phyloP scores from a whole-genome alignment of 2,888 invertebrate genomes.

The Ennomos fuscantarius region DNA sequence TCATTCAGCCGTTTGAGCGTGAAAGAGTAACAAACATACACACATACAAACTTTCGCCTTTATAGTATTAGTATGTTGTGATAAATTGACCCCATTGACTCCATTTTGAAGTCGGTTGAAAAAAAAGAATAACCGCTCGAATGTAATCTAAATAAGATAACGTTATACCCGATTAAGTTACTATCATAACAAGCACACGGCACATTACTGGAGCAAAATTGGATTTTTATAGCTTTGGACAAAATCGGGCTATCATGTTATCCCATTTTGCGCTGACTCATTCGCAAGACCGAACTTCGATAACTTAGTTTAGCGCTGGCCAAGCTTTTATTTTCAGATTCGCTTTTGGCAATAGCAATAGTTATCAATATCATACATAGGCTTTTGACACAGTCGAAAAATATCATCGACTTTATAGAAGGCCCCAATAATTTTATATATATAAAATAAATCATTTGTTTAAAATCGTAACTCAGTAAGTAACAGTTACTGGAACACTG shows the following conservation, averaged over 20 bases:
- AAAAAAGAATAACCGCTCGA: slow-evolving; percentile 10
- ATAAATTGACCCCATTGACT: no score
- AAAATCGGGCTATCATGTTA: background rate
- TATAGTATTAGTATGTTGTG: no score
- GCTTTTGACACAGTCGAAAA: no score
- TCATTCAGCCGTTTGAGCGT: no score
- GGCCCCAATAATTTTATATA: background rate
- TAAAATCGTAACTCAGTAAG: no score
- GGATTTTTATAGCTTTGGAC: slow-evolving; percentile 9
- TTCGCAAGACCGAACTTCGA: slow-evolving; percentile 7
- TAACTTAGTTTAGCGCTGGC: slow-evolving; percentile 8
- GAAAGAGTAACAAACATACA: no score
- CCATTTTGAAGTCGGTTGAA: no score
- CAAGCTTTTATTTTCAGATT: background rate
- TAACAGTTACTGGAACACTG: no score
- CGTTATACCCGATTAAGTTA: slow-evolving; percentile 7
- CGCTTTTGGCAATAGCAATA: background rate
- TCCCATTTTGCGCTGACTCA: slow-evolving; percentile 16
- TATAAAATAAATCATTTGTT: background rate
- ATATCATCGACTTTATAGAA: no score
- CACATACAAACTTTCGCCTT: no score
- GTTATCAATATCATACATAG: no score
- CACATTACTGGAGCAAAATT: slow-evolving; percentile 7
- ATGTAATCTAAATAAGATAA: slow-evolving; percentile 17
- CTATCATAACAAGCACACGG: slow-evolving; percentile 14